Base-by-base conservation (phyloP, 2,888 invertebrate species). In the Ditula angustiorana region DNA sequence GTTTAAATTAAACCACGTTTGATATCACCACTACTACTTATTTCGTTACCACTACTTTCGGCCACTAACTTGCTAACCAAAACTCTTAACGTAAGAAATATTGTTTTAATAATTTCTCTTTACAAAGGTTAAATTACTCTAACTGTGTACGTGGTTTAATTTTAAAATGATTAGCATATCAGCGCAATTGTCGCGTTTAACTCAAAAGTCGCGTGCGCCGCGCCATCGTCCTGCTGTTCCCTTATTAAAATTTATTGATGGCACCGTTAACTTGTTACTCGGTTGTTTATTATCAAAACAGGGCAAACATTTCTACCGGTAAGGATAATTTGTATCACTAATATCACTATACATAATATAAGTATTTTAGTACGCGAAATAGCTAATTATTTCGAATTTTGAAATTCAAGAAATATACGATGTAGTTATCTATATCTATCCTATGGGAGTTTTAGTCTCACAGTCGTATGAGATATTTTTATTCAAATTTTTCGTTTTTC, bases 181-280 rank as follows among this genome's bases (percentile, higher is more conserved):
- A 74, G 75, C 74, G 78, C 82, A 83, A 78, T 86, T 86, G 86
- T 87, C 84, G 80, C 82, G 74, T 81, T 77, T 79, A 82, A 81
- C 74, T 77, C 66, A 63, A 63, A 70, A 56, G 63, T 79, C 68
- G 91, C 90, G 86, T 92, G 92, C 82, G 70, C 74, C 77, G 67
- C 67, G 69, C 83, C 79, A 86, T 90, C 82, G 75, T 77, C 74
- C 58, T 58, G 66, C 67, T 57, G 58, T 69, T 67, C 50, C 69
- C 81, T 86, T 86, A 86, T 88, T 86, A 86, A 83, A 87, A 81
- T 75, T 77, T 89, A 88, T 88, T 86, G 81, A 88, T 88, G 85
- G 78, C 69, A 71, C 72, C 65, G 78, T 74, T 76, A 76, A 76
- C 75, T 78, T 76, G 74, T 81, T 80, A 83, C 78, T 78, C 73